Evolutionary conservation across 2,113 vertebrate species (phyloP).

Genomic region (Vulpes lagopus): DNA sequence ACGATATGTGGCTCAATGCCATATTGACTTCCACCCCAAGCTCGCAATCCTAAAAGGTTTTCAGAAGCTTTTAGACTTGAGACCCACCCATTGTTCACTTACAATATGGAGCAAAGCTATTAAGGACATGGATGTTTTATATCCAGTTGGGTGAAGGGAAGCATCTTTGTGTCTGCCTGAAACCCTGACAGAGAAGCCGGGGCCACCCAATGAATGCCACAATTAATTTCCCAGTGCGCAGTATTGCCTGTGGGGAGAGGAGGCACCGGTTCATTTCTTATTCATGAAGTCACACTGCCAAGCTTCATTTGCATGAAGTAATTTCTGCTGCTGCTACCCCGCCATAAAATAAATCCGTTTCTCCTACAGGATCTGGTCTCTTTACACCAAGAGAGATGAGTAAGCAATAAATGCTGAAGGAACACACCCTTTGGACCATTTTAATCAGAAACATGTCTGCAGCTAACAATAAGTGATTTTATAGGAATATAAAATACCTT

Average conservation of each 20-base stretch:
- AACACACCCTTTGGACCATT: constrained; percentile 71
- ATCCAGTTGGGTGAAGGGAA: constrained; percentile 20
- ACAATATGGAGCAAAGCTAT: constrained; percentile 35
- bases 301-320: constrained; percentile 83
- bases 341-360: constrained; percentile 80
- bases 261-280: constrained; percentile 80
- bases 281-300: constrained; percentile 82
- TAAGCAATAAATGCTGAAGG: constrained; percentile 49
- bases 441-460: constrained; percentile 74
- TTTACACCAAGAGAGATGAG: constrained; percentile 74
- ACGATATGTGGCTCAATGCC: neutral
- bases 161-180: constrained; percentile 47
- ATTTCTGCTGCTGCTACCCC: constrained; percentile 69
- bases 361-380: constrained; percentile 61
- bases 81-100: constrained; percentile 25
- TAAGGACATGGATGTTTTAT: constrained; percentile 52
- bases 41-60: constrained; percentile 4
- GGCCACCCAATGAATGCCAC: constrained; percentile 67
- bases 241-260: constrained; percentile 78
- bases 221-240: constrained; percentile 78
- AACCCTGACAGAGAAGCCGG: constrained; percentile 47
- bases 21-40: neutral
- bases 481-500: constrained; percentile 53
- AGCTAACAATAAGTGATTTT: constrained; percentile 70
- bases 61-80: constrained; percentile 28